Base-by-base conservation (phyloP, 2,888 invertebrate species). In the Scaptomyza parva region DNA sequence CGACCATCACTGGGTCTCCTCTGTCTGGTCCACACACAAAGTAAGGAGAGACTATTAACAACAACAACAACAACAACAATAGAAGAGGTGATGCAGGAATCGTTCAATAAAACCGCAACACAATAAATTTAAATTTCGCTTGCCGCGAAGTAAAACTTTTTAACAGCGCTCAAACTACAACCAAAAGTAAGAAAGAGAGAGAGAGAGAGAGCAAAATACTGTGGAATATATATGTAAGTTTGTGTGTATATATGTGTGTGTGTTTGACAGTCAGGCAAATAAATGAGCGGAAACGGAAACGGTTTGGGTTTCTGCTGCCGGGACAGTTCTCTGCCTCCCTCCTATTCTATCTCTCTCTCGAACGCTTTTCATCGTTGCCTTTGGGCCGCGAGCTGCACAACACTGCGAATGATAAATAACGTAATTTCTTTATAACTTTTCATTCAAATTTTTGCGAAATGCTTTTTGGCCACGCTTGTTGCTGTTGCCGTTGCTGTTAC, bases 341-440 rank as follows among this genome's bases (percentile, higher is more conserved):
- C 14, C 2, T 7, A 6, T 14, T 20, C 43, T 30, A 30, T n/a
- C 62, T 62, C 39, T 35, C 30, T 55, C 22, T 51, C 45, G 52
- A 44, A 22, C 53, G 12, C 39, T 8, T 24, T 26, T 33, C 43
- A 11, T 11, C 37, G 41, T 35, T 43, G 39, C 54, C 37, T 30
- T 50, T 54, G 26, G 26, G 40, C 65, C 57, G 60, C 58, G 43
- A 63, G 54, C 65, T 43, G 61, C 59, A 66, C 78, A 77, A 70
- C 72, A 80, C 84, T 67, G 78, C 68, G 61, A 73, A 87, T 84
- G 84, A 84, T 84, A 84, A 87, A 84, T 84, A 84, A 77, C 78
- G 86, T 87, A 87, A 82, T 84, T 86, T 83, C 84, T 86, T 82
- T 80, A 80, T 76, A 82, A 84, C 84, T 82, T 82, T 82, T 80